Evolutionary conservation across 2,113 vertebrate genomes (phyloP).

Genomic region (Elephas maximus): DNA sequence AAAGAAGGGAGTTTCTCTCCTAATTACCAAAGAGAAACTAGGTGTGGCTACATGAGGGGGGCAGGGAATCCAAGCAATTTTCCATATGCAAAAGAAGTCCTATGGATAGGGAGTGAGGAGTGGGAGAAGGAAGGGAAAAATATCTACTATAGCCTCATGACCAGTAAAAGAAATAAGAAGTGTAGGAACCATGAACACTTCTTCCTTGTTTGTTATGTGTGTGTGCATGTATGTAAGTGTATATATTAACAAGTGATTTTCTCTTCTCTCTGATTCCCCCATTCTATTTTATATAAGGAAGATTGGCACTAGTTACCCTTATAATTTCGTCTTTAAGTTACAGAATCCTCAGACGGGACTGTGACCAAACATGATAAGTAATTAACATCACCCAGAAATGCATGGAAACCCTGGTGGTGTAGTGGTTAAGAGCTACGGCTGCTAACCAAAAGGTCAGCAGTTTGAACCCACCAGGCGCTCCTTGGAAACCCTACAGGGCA

Average conservation of each 20-base stretch:
- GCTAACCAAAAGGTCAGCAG: too few species aligned
- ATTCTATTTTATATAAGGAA: neutral
- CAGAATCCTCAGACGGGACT: neutral
- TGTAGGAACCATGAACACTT: neutral
- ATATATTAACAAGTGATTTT: neutral
- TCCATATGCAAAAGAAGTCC: too few species aligned
- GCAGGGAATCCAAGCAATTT: neutral
- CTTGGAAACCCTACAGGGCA: too few species aligned
- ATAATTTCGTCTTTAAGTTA: neutral
- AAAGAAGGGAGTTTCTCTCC: neutral
- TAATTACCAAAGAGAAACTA: neutral
- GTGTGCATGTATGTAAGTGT: neutral
- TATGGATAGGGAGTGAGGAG: accelerated
- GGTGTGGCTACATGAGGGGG: neutral
- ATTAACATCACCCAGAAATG: neutral
- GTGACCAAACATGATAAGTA: too few species aligned
- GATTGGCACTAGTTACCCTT: neutral
- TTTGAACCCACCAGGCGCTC: too few species aligned
- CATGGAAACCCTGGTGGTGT: too few species aligned
- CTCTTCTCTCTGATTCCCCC: neutral
- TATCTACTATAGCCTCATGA: neutral
- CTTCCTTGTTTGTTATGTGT: neutral
- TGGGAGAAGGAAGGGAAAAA: neutral
- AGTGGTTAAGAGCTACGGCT: too few species aligned
- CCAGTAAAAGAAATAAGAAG: neutral